These are phyloP conservation scores for Trissolcus basalis DNA, from an alignment of 1,140 invertebrate genomes.

Conservation along the genomic window DNA sequence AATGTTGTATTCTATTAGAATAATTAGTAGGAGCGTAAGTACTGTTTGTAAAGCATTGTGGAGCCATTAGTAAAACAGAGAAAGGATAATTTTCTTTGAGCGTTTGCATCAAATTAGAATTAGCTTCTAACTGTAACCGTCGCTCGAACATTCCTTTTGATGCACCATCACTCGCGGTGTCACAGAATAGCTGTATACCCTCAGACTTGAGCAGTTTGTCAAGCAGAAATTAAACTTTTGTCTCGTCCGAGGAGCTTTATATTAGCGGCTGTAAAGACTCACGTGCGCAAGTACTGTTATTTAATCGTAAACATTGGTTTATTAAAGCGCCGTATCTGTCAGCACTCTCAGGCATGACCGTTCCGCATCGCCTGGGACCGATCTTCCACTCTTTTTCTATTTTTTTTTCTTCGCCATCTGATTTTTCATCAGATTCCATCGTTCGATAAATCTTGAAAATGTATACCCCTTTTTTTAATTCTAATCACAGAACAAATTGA, in stretches of 20 bases:
- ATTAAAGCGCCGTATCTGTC: conserved; percentile 51
- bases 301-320: conserved; percentile 59
- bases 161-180: conserved; percentile 2
- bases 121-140: neutral
- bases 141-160: conserved; percentile 7
- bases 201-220: conserved; percentile 18
- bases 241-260: conserved; percentile 17
- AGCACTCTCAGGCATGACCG: conserved; percentile 60
- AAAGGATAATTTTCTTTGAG: too few relatives aligned
- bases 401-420: conserved; percentile 23
- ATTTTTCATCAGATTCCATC: too few relatives aligned
- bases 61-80: too few relatives aligned
- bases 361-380: conserved; percentile 57
- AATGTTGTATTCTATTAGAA: too few relatives aligned
- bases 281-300: conserved; percentile 49
- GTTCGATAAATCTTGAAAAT: too few relatives aligned
- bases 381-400: too few relatives aligned
- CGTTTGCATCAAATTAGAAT: too few relatives aligned
- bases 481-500: too few relatives aligned
- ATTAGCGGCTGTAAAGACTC: conserved; percentile 38
- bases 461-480: too few relatives aligned
- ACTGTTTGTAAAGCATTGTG: too few relatives aligned
- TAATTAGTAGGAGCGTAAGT: too few relatives aligned
- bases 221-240: conserved; percentile 37
- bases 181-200: neutral